These are phyloP conservation scores for Caenorhabditis zanzibari DNA, from an alignment of 2,888 invertebrate species.

Conservation along the genomic window DNA sequence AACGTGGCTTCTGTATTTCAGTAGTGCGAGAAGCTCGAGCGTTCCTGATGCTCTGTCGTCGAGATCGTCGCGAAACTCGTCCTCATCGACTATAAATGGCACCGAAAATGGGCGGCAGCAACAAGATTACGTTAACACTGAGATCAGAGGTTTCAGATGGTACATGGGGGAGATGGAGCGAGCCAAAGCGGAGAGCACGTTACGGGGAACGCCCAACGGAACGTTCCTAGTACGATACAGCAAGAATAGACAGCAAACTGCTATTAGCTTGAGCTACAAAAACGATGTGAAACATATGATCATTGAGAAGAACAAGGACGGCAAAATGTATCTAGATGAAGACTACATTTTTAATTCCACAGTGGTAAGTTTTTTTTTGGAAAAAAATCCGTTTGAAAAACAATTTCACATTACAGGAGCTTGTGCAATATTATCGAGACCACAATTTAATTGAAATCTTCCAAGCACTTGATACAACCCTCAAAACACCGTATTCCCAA, in stretches of 20 bases:
- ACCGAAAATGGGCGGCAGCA: conserved; percentile 34
- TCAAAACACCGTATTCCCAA: conserved; percentile 71
- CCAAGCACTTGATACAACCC: conserved; percentile 85
- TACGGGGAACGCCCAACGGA: conserved; percentile 84
- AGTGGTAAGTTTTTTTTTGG: conserved; percentile 85
- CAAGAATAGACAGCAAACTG: conserved; percentile 82
- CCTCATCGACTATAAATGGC: conserved; percentile 39
- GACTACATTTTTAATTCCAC: conserved; percentile 93
- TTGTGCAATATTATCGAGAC: conserved; percentile 94
- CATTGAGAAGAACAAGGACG: conserved; percentile 83
- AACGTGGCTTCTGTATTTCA: neutral
- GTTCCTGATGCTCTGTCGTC: neutral
- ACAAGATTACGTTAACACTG: conserved; percentile 76
- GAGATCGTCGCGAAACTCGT: conserved; percentile 18
- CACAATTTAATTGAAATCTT: conserved; percentile 95
- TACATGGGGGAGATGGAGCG: conserved; percentile 79
- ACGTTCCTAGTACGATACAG: conserved; percentile 85
- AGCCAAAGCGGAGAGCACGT: conserved; percentile 74
- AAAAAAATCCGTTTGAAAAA: neutral
- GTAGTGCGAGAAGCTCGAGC: conserved; percentile 33
- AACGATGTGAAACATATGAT: conserved; percentile 84
- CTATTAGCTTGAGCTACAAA: conserved; percentile 84
- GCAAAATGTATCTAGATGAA: conserved; percentile 90
- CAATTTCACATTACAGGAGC: conserved; percentile 86
- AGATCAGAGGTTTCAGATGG: conserved; percentile 77